These are phyloP conservation scores for Pseudococcus jackbeardsleyi DNA, from an alignment of 2,888 invertebrate species.

Conservation along the genomic window DNA sequence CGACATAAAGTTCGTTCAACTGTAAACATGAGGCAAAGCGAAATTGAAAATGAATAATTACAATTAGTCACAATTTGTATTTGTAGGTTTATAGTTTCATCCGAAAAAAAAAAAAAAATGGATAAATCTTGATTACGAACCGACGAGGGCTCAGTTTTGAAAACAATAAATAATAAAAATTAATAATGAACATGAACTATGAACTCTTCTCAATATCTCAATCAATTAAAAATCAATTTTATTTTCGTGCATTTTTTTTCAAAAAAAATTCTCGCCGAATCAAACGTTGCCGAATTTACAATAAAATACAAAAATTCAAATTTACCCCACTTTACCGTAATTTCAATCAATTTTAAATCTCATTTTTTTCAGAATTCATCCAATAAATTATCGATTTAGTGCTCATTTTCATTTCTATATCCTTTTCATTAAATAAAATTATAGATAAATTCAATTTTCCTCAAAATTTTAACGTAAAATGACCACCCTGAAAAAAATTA, in stretches of 20 bases:
- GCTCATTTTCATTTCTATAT: background rate
- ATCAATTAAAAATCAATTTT: slow-evolving; percentile 2
- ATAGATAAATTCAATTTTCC: background rate
- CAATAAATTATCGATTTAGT: background rate
- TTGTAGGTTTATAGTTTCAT: no score
- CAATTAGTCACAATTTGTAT: no score
- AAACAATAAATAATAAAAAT: no score
- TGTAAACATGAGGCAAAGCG: background rate
- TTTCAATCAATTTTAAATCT: background rate
- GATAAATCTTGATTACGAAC: background rate
- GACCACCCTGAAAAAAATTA: background rate
- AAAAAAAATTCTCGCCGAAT: background rate
- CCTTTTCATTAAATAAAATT: background rate
- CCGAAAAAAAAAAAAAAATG: no score
- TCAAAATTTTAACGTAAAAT: background rate
- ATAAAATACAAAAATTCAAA: background rate
- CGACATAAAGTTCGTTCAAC: background rate
- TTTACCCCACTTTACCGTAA: background rate
- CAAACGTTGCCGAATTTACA: background rate
- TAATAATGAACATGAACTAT: background rate
- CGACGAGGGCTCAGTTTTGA: background rate
- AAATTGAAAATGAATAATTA: background rate
- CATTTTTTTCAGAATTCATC: background rate
- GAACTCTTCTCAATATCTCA: background rate
- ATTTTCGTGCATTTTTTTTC: background rate